Base-by-base conservation (phyloP, 2,888 invertebrate species). In the Ophion obscuratus region DNA sequence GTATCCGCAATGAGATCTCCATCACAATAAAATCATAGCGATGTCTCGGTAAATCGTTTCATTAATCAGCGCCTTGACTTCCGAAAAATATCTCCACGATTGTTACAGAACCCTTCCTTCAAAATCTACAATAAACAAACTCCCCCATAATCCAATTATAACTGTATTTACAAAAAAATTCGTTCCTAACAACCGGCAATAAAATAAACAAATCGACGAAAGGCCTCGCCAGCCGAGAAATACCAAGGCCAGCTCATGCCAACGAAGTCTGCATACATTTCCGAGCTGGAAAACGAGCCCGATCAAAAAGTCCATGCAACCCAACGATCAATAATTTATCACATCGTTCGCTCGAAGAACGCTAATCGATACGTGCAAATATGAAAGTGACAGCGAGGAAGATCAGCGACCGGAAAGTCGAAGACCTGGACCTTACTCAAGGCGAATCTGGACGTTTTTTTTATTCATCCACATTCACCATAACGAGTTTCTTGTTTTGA, bases 341-440 rank as follows among this genome's bases (percentile, higher is more conserved):
- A 47, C 40, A 67, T 36, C 27, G 53, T 67, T 27, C 47, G 11
- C 5, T 20, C 17, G 67, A 5, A n/a, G 57, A 67, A 67, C 36
- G 44, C 66, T 74, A 44, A 74, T 74, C 64, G 27, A 67, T 4
- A 67, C 7, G 20, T 74, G 57, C 17, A 59, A 59, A 73, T 40
- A 40, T 11, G 53, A 64, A 36, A 64, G 64, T 71, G 79, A 64
- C 14, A 66, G 24, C 20, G 53, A 64, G 71, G 53, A 27, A 67
- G 79, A 71, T 84, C 80, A 76, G 53, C 75, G 84, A 80, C 79
- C 79, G 61, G 44, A 71, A 78, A 74, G 73, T 66, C 59, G 47
- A 62, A 78, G 70, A 70, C 75, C 84, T 75, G 84, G 84, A 80
- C 79, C 79, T 84, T 68, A 59, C 83, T 61, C 78, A 84, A 84